phyloP scores from a whole-genome alignment of 2,797 vertebrate genomes.

The Liasis olivaceus region DNA sequence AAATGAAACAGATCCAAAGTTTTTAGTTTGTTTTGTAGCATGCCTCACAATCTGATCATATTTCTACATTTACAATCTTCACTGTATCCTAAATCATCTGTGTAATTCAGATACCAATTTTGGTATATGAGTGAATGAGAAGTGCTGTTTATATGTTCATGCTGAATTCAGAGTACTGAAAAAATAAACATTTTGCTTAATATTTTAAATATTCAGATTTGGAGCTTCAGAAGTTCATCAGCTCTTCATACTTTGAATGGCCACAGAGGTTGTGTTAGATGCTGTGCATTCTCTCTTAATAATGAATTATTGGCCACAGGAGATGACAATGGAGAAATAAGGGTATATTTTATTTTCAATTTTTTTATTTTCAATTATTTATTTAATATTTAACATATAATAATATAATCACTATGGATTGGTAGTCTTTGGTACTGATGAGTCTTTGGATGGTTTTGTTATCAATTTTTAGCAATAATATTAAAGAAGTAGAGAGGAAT shows the following conservation, averaged over 20 bases:
- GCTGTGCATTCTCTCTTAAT: conserved; percentile 88
- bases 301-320: conserved; percentile 84
- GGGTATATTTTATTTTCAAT: conserved; percentile 80
- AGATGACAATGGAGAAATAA: conserved; percentile 93
- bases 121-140: background rate
- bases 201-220: conserved; percentile 78
- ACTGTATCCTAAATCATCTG: background rate
- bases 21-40: background rate
- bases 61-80: background rate
- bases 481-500: background rate
- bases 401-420: background rate
- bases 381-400: background rate
- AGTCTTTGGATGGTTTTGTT: background rate
- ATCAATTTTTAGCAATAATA: background rate
- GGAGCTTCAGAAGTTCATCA: conserved; percentile 80
- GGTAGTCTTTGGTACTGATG: background rate
- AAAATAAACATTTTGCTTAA: conserved; percentile 31
- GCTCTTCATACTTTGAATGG: conserved; percentile 78
- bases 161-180: background rate
- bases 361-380: conserved; percentile 3
- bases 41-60: background rate
- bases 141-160: background rate
- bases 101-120: background rate
- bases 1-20: background rate
- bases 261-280: conserved; percentile 90